phyloP scores from a whole-genome alignment of 2,888 invertebrate genomes.

The Tachina grossa region DNA sequence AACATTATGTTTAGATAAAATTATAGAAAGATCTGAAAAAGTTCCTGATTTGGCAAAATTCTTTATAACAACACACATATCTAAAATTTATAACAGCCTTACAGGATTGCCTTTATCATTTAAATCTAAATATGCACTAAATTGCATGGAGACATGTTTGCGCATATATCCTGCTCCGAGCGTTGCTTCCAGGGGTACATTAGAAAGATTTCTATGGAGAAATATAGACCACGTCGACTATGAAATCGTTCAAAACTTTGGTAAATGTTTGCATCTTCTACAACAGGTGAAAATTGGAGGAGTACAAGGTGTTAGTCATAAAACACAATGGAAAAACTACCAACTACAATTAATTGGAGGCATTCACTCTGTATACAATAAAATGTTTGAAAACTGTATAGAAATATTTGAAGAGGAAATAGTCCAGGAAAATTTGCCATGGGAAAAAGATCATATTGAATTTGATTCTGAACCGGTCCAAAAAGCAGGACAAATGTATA shows the following conservation, averaged over 20 bases:
- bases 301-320: slow-evolving; percentile 75
- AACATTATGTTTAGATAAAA: slow-evolving; percentile 67
- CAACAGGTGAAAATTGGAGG: slow-evolving; percentile 79
- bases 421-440: slow-evolving; percentile 66
- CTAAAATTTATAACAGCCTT: slow-evolving; percentile 76
- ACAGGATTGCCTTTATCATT: slow-evolving; percentile 61
- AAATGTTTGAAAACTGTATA: slow-evolving; percentile 74
- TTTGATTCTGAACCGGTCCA: slow-evolving; percentile 75
- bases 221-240: slow-evolving; percentile 75
- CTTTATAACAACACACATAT: slow-evolving; percentile 73
- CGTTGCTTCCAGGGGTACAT: slow-evolving; percentile 73
- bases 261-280: slow-evolving; percentile 78
- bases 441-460: slow-evolving; percentile 56
- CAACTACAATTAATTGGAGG: slow-evolving; percentile 75
- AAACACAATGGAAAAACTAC: slow-evolving; percentile 77
- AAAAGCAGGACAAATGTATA: slow-evolving; percentile 74
- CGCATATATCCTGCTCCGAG: slow-evolving; percentile 76
- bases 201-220: slow-evolving; percentile 75
- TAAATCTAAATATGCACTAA: slow-evolving; percentile 72
- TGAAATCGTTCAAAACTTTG: slow-evolving; percentile 72
- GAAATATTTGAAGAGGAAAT: slow-evolving; percentile 75
- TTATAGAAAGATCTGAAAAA: slow-evolving; percentile 74
- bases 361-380: slow-evolving; percentile 74
- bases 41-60: slow-evolving; percentile 76
- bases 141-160: slow-evolving; percentile 76